These are phyloP conservation scores for Nyctibius bracteatus DNA, from an alignment of 2,113 vertebrate species.

Conservation along the genomic window DNA sequence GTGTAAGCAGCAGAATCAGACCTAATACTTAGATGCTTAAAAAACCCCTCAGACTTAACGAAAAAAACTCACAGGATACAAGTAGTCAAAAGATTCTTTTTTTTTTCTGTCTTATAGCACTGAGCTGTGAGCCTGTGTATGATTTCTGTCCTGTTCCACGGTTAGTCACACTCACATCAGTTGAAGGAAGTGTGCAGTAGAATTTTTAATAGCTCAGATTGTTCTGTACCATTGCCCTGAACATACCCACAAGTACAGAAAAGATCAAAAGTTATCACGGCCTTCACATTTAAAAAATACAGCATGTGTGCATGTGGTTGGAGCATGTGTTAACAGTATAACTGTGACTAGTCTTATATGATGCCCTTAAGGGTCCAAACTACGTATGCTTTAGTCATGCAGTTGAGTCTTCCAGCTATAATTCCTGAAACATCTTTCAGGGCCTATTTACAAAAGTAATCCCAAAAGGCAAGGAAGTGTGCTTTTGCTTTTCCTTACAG, in stretches of 20 bases:
- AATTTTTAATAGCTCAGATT: neutral
- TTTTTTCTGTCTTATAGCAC: neutral
- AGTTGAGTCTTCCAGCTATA: neutral
- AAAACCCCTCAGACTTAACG: rapidly evolving
- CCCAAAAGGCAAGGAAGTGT: neutral
- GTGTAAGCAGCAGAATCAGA: neutral
- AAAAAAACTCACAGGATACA: neutral
- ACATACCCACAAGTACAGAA: neutral
- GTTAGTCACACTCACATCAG: neutral
- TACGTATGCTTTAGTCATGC: neutral
- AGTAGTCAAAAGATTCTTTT: neutral
- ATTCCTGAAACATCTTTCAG: neutral
- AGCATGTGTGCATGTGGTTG: neutral
- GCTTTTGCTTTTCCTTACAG: neutral
- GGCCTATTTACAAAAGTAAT: neutral
- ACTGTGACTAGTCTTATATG: neutral
- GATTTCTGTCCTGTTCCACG: neutral
- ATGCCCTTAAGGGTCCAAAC: neutral
- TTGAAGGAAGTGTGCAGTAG: neutral
- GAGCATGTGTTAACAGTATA: neutral
- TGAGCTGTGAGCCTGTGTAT: neutral
- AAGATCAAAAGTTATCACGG: neutral
- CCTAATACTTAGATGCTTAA: neutral
- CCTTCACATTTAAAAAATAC: neutral
- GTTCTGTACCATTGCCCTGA: neutral